phyloP scores from a whole-genome alignment of 2,888 invertebrate genomes.

The Chalcosyrphus nemorum region DNA sequence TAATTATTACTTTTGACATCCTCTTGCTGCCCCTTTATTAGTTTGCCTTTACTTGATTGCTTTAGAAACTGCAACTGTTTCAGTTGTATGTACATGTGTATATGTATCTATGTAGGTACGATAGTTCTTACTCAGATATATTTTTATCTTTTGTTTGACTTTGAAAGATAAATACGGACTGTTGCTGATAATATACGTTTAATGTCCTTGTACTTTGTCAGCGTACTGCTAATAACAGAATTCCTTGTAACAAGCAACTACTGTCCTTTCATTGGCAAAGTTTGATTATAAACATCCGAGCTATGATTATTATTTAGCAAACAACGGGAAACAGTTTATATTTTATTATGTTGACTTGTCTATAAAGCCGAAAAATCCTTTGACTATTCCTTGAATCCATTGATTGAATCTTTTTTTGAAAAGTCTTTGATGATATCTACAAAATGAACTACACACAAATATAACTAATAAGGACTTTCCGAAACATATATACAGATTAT shows the following conservation, averaged over 20 bases:
- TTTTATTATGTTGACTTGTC: too few relatives aligned
- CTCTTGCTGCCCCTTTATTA: conserved; percentile 17
- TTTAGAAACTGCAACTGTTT: neutral
- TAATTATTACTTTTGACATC: neutral
- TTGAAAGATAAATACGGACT: neutral
- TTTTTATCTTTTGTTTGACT: neutral
- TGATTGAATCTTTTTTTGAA: too few relatives aligned
- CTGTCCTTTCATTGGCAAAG: neutral
- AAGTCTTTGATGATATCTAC: too few relatives aligned
- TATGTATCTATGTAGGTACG: too few relatives aligned
- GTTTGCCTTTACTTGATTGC: conserved; percentile 22
- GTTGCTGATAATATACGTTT: neutral
- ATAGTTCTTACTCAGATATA: neutral
- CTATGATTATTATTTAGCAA: neutral
- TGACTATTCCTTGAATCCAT: too few relatives aligned
- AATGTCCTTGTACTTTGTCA: neutral
- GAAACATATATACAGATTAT: too few relatives aligned
- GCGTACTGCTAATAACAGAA: neutral
- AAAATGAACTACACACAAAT: too few relatives aligned
- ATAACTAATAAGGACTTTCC: too few relatives aligned
- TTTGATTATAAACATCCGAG: neutral
- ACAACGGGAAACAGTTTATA: neutral
- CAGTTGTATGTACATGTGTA: neutral
- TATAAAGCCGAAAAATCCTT: too few relatives aligned
- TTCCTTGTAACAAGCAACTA: neutral